Percentiles rank a stretch among this genome's conserved stretches.
phyloP scores from a whole-genome alignment of 2,797 vertebrate species.

The Pangasius krempfi region DNA sequence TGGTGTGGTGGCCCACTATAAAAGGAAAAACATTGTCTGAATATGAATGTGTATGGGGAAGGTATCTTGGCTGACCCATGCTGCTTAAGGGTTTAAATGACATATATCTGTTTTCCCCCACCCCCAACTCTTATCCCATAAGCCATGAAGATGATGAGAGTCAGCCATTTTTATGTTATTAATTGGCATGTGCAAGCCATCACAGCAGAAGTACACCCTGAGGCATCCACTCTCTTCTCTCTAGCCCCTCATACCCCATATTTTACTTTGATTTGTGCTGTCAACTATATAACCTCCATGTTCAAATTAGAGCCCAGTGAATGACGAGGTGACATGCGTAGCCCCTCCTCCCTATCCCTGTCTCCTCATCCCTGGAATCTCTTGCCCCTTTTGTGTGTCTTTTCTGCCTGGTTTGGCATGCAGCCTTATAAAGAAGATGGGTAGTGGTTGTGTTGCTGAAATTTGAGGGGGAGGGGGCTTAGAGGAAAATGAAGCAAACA shows the following conservation, averaged over 20 bases:
- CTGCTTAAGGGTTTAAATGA: constrained; percentile 46
- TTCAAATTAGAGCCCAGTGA: constrained; percentile 76
- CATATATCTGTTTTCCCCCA: constrained; percentile 45
- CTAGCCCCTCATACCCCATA: constrained; percentile 58
- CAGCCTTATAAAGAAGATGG: constrained; percentile 68
- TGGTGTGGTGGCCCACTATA: neutral
- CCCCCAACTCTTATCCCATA: constrained; percentile 50
- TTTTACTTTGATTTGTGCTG: constrained; percentile 65
- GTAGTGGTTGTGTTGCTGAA: constrained; percentile 40
- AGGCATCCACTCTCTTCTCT: neutral
- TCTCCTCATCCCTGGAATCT: constrained; percentile 66
- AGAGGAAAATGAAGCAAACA: constrained; percentile 76
- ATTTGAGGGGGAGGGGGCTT: constrained; percentile 42
- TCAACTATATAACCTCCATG: constrained; percentile 78
- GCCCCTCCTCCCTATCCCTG: constrained; percentile 46
- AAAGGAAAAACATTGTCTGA: neutral
- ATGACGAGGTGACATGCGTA: constrained; percentile 73
- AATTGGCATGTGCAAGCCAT: constrained; percentile 78
- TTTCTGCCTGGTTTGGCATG: constrained; percentile 72
- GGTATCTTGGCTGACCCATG: neutral
- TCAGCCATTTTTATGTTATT: constrained; percentile 72
- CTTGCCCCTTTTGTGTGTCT: constrained; percentile 68
- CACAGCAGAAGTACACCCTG: constrained; percentile 55
- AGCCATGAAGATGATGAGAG: constrained; percentile 35
- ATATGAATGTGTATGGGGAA: neutral